Conservation (phyloP, 1,140 invertebrate species). For the Drosophila funebris region DNA sequence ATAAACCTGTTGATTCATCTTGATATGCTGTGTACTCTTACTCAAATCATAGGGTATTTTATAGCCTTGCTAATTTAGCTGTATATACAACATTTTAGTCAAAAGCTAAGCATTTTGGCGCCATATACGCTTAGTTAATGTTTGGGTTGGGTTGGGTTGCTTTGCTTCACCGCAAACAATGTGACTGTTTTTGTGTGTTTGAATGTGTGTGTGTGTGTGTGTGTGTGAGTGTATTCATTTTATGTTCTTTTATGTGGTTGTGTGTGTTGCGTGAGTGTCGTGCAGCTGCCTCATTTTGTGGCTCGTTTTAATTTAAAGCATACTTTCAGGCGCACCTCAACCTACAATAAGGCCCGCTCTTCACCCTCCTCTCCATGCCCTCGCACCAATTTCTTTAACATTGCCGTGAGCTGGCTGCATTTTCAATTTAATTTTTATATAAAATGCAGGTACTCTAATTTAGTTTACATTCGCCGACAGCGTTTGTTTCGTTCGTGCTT, state of each 20-base stretch:
- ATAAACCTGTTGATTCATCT: too few species aligned
- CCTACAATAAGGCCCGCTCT: not conserved
- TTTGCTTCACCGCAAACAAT: constrained; percentile 15
- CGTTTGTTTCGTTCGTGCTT: constrained; percentile 40
- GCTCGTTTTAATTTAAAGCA: constrained; percentile 60
- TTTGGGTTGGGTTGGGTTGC: not conserved
- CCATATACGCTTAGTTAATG: not conserved
- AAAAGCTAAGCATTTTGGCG: constrained; percentile 22
- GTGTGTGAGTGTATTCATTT: not conserved
- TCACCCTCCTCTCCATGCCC: not conserved
- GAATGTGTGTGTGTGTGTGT: not conserved
- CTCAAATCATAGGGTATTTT: too few species aligned
- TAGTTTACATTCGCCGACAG: constrained; percentile 24
- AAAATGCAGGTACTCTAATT: constrained; percentile 32
- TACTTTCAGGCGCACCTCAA: constrained; percentile 30
- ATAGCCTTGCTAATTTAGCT: too few species aligned
- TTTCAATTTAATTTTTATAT: constrained; percentile 50
- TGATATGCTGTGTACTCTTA: too few species aligned
- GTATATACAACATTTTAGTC: too few species aligned
- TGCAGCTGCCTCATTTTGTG: constrained; percentile 50
- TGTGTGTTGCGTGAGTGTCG: constrained; percentile 36
- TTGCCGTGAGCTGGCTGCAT: constrained; percentile 27
- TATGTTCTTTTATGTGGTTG: not conserved
- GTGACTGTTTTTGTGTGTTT: not conserved
- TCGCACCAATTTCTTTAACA: not conserved